These are phyloP conservation scores for Catharus minimus DNA, from an alignment of 2,113 vertebrate genomes.

Conservation along the genomic window DNA sequence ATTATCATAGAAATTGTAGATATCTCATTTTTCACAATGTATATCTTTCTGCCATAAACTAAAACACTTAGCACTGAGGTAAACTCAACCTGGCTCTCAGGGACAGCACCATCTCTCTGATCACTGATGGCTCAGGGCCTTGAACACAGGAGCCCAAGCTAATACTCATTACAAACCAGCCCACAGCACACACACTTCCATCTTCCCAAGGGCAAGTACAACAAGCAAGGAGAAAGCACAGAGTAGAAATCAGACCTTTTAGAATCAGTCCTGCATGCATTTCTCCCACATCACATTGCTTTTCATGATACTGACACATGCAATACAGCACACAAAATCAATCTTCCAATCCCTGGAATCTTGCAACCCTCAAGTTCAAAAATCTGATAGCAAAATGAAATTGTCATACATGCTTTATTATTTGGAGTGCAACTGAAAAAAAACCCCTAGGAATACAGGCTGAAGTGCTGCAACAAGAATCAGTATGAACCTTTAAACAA, in stretches of 20 bases:
- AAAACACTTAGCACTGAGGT: background rate
- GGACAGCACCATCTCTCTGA: background rate
- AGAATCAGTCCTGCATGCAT: background rate
- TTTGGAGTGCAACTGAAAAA: background rate
- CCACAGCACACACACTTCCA: background rate
- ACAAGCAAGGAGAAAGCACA: background rate
- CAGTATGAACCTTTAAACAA: background rate
- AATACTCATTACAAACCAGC: background rate
- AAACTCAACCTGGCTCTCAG: background rate
- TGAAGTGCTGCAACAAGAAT: background rate
- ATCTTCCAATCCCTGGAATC: background rate
- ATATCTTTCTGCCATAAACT: background rate
- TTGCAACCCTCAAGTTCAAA: background rate
- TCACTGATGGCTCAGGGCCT: background rate
- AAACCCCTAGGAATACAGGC: background rate
- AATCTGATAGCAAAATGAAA: slow-evolving; percentile 11
- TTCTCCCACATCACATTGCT: background rate
- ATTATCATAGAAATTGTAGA: background rate
- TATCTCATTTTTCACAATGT: background rate
- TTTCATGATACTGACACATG: background rate
- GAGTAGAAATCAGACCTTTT: background rate
- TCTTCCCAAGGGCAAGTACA: background rate
- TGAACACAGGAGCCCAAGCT: background rate
- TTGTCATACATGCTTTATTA: background rate
- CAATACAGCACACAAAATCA: background rate